A percentile compares a stretch with the other conserved stretches of the same genome.
These are phyloP conservation scores for Spizaetus ornatus DNA, from an alignment of 2,113 vertebrate species.

Conservation along the genomic window DNA sequence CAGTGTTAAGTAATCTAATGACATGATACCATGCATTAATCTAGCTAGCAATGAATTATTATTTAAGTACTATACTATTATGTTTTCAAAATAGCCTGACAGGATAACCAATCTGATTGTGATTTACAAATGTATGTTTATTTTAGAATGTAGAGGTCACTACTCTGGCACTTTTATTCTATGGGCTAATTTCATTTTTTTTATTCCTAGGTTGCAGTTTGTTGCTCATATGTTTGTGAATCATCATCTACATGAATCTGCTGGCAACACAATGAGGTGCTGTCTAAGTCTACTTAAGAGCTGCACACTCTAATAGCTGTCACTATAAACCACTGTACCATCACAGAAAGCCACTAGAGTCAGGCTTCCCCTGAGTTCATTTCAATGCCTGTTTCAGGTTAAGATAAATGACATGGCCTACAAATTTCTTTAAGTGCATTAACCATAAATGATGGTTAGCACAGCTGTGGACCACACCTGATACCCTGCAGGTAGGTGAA, in stretches of 20 bases:
- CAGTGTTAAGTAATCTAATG: not conserved
- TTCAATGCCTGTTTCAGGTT: not conserved
- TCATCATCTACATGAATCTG: not conserved
- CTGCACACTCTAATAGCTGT: not conserved
- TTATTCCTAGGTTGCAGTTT: not conserved
- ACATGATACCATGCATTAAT: not conserved
- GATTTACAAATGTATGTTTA: not conserved
- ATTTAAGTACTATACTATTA: not conserved
- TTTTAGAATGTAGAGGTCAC: not conserved
- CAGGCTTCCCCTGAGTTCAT: not conserved
- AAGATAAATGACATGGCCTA: not conserved
- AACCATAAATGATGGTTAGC: not conserved
- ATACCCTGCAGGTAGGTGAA: not conserved
- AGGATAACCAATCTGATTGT: not conserved
- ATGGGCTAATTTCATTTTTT: not conserved
- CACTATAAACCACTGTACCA: not conserved
- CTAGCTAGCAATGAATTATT: not conserved
- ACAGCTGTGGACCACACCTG: not conserved
- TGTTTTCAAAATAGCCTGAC: not conserved
- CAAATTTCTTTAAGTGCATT: not conserved
- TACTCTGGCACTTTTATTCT: not conserved
- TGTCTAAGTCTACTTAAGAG: not conserved
- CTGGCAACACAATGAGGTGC: not conserved
- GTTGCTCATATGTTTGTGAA: not conserved
- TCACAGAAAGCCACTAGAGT: not conserved